Evolutionary conservation across 2,888 invertebrate species (phyloP), one percentile per base, ranked within the genome.

Genomic region (Pristionchus fissidentatus): DNA sequence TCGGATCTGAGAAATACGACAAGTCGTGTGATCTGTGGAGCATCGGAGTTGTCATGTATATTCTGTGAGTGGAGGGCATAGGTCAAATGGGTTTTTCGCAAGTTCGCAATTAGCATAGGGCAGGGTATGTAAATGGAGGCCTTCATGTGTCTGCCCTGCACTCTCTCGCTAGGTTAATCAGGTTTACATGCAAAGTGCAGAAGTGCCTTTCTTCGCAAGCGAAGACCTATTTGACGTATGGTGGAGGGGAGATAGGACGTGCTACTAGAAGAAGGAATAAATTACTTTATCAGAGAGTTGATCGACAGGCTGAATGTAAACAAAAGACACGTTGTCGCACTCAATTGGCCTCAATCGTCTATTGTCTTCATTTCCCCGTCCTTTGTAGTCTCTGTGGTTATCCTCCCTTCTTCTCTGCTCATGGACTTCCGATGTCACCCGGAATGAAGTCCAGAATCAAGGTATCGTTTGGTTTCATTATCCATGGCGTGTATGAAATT

Each of bases 1-100:
- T 98, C 83, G 97, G 97, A 1, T 96, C 97, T 7, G 97, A 97
- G 93, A 98, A 97, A 92, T 99, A 98, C 93, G 98, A 98, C 94
- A 98, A 97, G 93, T 97, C 97, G 88, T 99, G 99, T 94, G 99
- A 99, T 94, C 96, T 99, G 92, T 99, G 99, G 98, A 97, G 98
- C 0, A 94, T 99, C 85, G 98, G 98, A 35, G 98, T 99, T 43
- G 98, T 99, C 86, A 98, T 98, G 97, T 99, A 99, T 93, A 99
- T 99, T 91, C 94, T 99, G 94, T 95, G 94, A 95, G 95, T 94
- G 13, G 66, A 35, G 22, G n/a, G 10, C 26, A 29, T 5, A 29
- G 5, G n/a, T n/a, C n/a, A n/a, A n/a, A n/a, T n/a, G n/a, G n/a
- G n/a, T n/a, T n/a, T n/a, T n/a, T n/a, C n/a, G n/a, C n/a, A n/a